Evolutionary conservation across 2,888 invertebrate species (phyloP), one percentile per base, ranked within the genome.

Genomic region (Cyclophora punctaria): DNA sequence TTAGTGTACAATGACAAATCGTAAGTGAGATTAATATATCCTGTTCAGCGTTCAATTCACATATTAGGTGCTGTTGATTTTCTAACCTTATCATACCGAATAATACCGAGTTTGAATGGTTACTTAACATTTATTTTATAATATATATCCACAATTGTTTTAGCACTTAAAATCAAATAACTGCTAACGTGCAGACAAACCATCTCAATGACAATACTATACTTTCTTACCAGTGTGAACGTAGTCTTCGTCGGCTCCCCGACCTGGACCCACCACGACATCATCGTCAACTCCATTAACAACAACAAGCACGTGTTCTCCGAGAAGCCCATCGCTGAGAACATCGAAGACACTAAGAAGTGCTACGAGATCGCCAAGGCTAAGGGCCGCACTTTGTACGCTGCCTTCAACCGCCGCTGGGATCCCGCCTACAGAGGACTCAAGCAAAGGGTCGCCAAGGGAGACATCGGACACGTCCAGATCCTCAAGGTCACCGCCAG

Each of bases 391-490:
- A 86, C 90, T 0, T 75, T 93, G 3, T 89, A 92, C 51, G 90
- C 91, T 35, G 92, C 92, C 3, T 93, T 92, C 74, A 93, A 93
- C 71, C 89, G 92, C 54, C 90, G 93, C 33, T 93, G 92, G 66
- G 93, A 93, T 69, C 91, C 92, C 0, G 85, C 90, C 34, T 91
- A 91, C 64, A 71, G 73, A 40, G 69, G 80, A 2, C 70, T 92
- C 0, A 83, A 82, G 55, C 67, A 87, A 0, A 78, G 89, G 50
- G 90, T 91, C 1, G 75, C 82, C 7, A 76, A 78, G 3, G 92
- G 92, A 7, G 90, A 90, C 45, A 76, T 93, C 20, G 93, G 93
- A 4, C 90, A 91, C 52, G 83, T 92, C 1, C 91, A 92, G 56
- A 85, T 90, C n/a, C 78, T 93, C 34, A 92, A 91, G 75, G 88